Evolutionary conservation across 2,888 invertebrate species (phyloP), one percentile per base, ranked within the genome.

Genomic region (Tetheella fluctuosa): DNA sequence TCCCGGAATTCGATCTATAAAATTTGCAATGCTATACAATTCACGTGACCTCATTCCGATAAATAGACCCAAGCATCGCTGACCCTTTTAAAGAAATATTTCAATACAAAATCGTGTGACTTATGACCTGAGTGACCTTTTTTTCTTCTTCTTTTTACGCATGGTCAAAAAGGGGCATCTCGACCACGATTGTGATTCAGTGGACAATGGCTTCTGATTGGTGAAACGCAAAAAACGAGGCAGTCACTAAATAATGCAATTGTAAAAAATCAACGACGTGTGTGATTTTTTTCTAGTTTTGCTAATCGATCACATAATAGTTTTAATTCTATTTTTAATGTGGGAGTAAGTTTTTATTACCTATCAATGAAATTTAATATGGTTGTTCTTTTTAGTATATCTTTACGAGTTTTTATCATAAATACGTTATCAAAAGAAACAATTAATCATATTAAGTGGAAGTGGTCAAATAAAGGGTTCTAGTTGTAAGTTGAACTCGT

Each of bases 121-220:
- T 72, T 70, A 59, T 74, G 83, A 80, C 81, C 55, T 15, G 13
- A 34, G 34, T 23, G 48, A 48, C 20, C 48, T 48, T 48, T 48
- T 73, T 74, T 67, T n/a, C n/a, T 62, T 69, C 59, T 59, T 63
- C 83, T 79, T 83, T 73, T 77, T 62, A 57, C 61, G 70, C 56
- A 57, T 83, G 89, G 89, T 87, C 90, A 89, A 80, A 85, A 77
- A 80, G 83, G 84, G 85, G 78, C 81, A 80, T 79, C 80, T 80
- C 74, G 71, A 80, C 74, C 79, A 78, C 81, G 72, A 81, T 81
- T 82, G 79, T 78, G 68, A 64, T 58, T 48, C 39, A 62, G 72
- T 78, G 85, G 86, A 92, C 91, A 92, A 91, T 89, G 72, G 78
- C 70, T 78, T 71, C 82, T 91, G 89, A 91, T 92, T 91, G 81